Evolutionary conservation across 2,113 vertebrate genomes (phyloP).

Genomic region (Acanthochromis polyacanthus): DNA sequence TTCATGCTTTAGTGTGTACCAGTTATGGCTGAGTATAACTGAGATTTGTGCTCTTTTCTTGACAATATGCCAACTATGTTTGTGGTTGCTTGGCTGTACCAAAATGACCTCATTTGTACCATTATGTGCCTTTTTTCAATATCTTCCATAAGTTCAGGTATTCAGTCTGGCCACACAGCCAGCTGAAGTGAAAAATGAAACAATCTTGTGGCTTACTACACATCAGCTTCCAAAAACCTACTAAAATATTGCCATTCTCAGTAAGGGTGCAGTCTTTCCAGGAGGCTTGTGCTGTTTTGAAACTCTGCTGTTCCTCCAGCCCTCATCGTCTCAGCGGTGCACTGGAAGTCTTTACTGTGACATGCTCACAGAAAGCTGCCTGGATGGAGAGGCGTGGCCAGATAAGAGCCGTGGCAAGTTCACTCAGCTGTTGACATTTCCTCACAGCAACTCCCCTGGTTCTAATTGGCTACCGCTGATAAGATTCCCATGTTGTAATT

Average conservation of each 20-base stretch:
- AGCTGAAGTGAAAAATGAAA: slow-evolving; percentile 36
- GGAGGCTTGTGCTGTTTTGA: slow-evolving; percentile 39
- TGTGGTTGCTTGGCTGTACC: not conserved
- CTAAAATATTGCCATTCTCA: slow-evolving; percentile 47
- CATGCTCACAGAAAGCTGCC: slow-evolving; percentile 53
- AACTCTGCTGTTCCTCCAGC: slow-evolving; percentile 52
- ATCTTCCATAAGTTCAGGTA: slow-evolving; percentile 19
- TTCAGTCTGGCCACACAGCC: slow-evolving; percentile 22
- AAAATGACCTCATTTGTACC: not conserved
- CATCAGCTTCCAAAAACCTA: slow-evolving; percentile 42
- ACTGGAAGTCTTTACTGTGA: slow-evolving; percentile 48
- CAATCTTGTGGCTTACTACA: slow-evolving; percentile 31
- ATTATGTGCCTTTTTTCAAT: slow-evolving; percentile 30
- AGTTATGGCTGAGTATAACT: no score
- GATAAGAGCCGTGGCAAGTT: slow-evolving; percentile 76
- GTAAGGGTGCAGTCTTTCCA: slow-evolving; percentile 43
- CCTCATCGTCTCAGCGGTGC: slow-evolving; percentile 63
- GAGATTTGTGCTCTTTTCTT: no score
- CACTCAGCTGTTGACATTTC: slow-evolving; percentile 83
- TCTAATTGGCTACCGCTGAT: slow-evolving; percentile 84
- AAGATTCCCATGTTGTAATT: slow-evolving; percentile 84
- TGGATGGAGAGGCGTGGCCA: slow-evolving; percentile 59
- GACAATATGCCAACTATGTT: no score
- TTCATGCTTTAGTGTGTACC: no score
- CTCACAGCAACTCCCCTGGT: slow-evolving; percentile 71